Percentiles rank a stretch among this genome's conserved stretches.
phyloP scores from a whole-genome alignment of 2,888 invertebrate genomes.

The Drosophila mettleri region DNA sequence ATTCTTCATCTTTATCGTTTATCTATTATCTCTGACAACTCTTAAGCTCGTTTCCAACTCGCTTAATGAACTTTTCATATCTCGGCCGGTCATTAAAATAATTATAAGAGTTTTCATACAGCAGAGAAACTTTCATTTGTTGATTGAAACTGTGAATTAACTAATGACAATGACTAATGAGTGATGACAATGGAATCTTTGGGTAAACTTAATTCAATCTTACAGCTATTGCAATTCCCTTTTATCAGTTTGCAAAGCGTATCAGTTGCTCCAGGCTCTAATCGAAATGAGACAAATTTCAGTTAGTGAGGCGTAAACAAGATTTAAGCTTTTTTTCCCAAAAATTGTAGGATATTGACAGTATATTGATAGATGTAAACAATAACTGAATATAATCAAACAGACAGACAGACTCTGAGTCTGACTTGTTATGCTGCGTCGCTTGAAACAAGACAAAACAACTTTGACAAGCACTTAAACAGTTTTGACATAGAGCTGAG shows the following conservation, averaged over 20 bases:
- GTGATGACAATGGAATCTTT: neutral
- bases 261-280: slow-evolving; percentile 8
- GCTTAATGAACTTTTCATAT: slow-evolving; percentile 3
- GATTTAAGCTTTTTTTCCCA: neutral
- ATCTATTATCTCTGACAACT: neutral
- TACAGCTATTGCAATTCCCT: neutral
- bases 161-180: slow-evolving; percentile 1
- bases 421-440: too few species aligned
- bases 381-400: too few species aligned
- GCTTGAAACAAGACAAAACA: neutral
- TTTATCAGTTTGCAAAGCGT: neutral
- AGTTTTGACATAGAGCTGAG: neutral
- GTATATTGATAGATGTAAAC: neutral
- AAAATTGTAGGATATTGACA: neutral
- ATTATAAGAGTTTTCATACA: neutral
- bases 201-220: too few species aligned
- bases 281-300: slow-evolving; percentile 27
- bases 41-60: neutral
- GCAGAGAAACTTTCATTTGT: neutral
- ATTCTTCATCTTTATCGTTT: neutral
- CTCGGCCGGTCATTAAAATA: neutral
- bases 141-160: slow-evolving; percentile 1
- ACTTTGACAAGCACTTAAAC: neutral
- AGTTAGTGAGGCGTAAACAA: neutral
- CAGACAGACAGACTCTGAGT: too few species aligned